A percentile compares a stretch with the other conserved stretches of the same genome.
These are phyloP conservation scores for Celastrina argiolus DNA, from an alignment of 2,888 invertebrate genomes.

Conservation along the genomic window DNA sequence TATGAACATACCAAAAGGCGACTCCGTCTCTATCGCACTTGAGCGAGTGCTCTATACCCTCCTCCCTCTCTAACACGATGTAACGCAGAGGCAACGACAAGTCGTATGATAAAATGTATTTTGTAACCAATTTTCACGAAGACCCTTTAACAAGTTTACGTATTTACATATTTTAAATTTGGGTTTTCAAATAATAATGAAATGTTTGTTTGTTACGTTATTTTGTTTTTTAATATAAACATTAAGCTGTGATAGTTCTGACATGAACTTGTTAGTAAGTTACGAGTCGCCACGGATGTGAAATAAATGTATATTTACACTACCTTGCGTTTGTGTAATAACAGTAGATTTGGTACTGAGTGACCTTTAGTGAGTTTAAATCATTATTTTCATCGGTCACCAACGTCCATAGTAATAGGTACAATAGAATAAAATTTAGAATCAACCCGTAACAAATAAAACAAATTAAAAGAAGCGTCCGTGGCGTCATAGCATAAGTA, in stretches of 20 bases:
- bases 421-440: no score
- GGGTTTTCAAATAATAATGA: background rate
- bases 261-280: no score
- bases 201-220: background rate
- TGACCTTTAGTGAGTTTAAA: no score
- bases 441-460: no score
- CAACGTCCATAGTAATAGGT: no score
- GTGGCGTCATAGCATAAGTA: no score
- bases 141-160: conserved; percentile 42
- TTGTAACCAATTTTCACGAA: conserved; percentile 54
- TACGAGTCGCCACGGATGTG: no score
- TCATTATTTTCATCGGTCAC: no score
- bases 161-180: conserved; percentile 39
- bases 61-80: conserved; percentile 54
- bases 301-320: no score
- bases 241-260: background rate
- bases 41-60: conserved; percentile 32
- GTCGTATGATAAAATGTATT: conserved; percentile 65
- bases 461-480: no score
- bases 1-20: conserved; percentile 72
- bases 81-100: conserved; percentile 60
- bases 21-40: conserved; percentile 49
- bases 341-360: no score
- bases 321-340: no score
- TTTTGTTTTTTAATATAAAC: background rate